Percentiles rank a stretch among this genome's conserved stretches.
These are phyloP conservation scores for Auanema sp. DNA, from an alignment of 2,888 invertebrate genomes.

Conservation along the genomic window DNA sequence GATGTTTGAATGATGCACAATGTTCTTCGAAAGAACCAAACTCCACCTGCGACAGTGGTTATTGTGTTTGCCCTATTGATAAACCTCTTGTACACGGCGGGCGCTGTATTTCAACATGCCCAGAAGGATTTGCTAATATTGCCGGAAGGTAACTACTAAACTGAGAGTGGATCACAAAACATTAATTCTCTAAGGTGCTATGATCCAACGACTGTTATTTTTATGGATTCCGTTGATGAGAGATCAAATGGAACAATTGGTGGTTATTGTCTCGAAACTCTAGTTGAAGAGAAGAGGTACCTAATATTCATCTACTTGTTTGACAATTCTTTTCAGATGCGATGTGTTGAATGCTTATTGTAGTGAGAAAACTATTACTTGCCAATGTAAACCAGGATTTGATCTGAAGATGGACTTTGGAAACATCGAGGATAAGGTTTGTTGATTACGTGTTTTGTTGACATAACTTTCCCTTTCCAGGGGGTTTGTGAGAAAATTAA, in stretches of 20 bases:
- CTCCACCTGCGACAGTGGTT: conserved; percentile 56
- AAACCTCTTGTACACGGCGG: conserved; percentile 57
- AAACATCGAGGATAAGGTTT: conserved; percentile 54
- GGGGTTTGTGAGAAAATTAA: conserved; percentile 45
- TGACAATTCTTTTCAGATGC: conserved; percentile 32
- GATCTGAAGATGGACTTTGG: conserved; percentile 60
- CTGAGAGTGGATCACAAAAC: background rate
- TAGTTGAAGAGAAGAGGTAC: conserved; percentile 57
- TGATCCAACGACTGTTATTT: conserved; percentile 63
- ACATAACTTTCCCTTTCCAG: conserved; percentile 14
- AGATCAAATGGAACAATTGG: conserved; percentile 62
- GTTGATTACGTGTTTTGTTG: background rate
- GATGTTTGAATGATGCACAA: conserved; percentile 59
- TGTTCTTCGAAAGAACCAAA: conserved; percentile 53
- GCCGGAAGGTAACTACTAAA: conserved; percentile 45
- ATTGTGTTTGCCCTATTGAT: conserved; percentile 56
- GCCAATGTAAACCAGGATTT: conserved; percentile 59
- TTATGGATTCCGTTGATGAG: conserved; percentile 64
- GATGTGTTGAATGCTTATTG: conserved; percentile 58
- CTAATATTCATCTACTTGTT: background rate
- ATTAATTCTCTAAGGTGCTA: conserved; percentile 45
- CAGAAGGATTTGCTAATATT: conserved; percentile 62
- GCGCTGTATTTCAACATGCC: conserved; percentile 56
- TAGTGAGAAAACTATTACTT: conserved; percentile 59
- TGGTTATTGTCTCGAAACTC: conserved; percentile 60